phyloP scores from a whole-genome alignment of 2,113 vertebrate genomes.

The Gallinago paraguaiae region DNA sequence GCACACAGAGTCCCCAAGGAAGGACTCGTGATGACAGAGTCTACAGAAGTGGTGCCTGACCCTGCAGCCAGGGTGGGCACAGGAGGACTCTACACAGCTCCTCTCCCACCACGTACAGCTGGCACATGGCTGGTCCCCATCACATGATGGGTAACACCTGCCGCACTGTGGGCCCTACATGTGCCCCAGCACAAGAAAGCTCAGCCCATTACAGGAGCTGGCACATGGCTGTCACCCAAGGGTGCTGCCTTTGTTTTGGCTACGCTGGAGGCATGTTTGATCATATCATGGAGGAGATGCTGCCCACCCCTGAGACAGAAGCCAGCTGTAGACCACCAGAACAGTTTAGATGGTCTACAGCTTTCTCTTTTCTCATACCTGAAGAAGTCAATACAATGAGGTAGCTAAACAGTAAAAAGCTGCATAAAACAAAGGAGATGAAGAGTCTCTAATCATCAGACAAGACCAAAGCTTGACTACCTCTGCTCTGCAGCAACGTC shows the following conservation, averaged over 20 bases:
- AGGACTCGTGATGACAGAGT: background rate
- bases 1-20: background rate
- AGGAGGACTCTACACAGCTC: background rate
- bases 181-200: background rate
- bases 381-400: background rate
- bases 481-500: background rate
- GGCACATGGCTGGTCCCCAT: background rate
- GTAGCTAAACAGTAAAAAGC: background rate
- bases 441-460: background rate
- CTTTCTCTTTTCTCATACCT: background rate
- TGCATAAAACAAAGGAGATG: background rate
- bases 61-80: background rate
- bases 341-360: background rate
- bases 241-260: background rate
- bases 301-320: background rate
- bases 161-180: fast-evolving
- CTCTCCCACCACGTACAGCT: background rate
- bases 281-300: background rate
- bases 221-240: background rate
- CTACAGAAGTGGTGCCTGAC: background rate
- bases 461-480: background rate
- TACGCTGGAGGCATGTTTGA: background rate
- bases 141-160: background rate
- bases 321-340: background rate
- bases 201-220: background rate